Conservation (phyloP, 2,113 vertebrate genomes). For the Tiliqua scincoides region DNA sequence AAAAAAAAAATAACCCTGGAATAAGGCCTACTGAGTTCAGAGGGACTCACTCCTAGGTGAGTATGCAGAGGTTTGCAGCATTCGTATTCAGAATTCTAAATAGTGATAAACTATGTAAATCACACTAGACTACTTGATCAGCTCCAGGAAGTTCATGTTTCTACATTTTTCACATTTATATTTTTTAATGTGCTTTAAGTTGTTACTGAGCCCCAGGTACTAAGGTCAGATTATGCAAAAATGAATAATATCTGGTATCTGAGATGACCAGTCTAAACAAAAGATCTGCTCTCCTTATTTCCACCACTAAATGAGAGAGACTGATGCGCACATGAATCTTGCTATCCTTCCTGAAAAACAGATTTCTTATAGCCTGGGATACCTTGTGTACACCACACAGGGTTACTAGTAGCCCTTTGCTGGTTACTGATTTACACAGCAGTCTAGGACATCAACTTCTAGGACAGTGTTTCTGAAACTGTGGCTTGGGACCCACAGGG, state of each 20-base stretch:
- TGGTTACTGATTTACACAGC: accelerated
- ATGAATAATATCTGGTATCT: background rate
- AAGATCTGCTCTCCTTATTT: background rate
- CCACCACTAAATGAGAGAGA: background rate
- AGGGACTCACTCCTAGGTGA: background rate
- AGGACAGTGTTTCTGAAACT: no score
- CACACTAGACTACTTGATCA: background rate
- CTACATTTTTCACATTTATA: background rate
- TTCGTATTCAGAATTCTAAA: background rate
- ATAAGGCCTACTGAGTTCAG: background rate
- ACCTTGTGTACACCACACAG: background rate
- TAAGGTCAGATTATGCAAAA: background rate
- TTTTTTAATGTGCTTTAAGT: background rate
- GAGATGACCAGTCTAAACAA: background rate
- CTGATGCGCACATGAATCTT: background rate
- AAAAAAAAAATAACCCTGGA: no score
- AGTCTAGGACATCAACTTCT: background rate
- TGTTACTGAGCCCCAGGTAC: background rate
- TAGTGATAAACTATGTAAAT: background rate
- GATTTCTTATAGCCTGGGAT: background rate
- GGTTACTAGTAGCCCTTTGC: accelerated
- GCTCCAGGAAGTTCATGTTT: background rate
- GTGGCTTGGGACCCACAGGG: no score
- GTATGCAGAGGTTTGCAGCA: background rate
- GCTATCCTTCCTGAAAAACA: no score